A percentile compares a stretch with the other conserved stretches of the same genome.
These are phyloP conservation scores for Microcaecilia unicolor DNA, from an alignment of 2,797 vertebrate species.

Conservation along the genomic window DNA sequence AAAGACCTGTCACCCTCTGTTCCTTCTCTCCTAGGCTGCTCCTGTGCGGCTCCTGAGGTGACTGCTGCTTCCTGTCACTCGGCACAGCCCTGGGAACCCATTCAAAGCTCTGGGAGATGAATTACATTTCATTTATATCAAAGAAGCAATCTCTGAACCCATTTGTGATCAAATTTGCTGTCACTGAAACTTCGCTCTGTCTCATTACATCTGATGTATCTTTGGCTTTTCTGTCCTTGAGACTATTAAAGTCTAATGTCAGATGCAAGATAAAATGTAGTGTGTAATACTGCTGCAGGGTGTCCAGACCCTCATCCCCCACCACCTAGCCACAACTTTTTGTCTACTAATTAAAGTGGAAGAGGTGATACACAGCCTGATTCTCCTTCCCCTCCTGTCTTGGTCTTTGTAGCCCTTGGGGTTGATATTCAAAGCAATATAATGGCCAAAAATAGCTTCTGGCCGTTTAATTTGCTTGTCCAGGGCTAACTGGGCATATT, in stretches of 20 bases:
- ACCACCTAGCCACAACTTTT: constrained; percentile 45
- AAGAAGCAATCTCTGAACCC: constrained; percentile 67
- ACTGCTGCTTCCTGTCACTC: no score
- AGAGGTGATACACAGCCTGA: constrained; percentile 2
- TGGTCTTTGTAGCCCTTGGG: no score
- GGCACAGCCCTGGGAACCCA: constrained; percentile 50
- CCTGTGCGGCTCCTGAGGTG: no score
- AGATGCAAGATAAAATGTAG: constrained; percentile 67
- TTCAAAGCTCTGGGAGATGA: constrained; percentile 58
- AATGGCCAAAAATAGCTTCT: no score
- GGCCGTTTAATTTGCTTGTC: no score
- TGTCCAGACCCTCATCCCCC: constrained; percentile 34
- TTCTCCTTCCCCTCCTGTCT: neutral
- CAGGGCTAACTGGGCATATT: no score
- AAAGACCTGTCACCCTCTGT: neutral
- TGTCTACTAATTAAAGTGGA: constrained; percentile 51
- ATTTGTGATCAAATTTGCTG: constrained; percentile 75
- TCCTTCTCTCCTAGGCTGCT: neutral
- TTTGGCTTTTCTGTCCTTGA: constrained; percentile 71
- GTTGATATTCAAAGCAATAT: no score
- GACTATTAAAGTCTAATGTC: constrained; percentile 71
- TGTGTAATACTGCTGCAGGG: constrained; percentile 61
- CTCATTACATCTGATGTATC: constrained; percentile 69
- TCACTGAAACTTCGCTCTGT: constrained; percentile 71
- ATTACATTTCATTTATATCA: constrained; percentile 74